Evolutionary conservation across 1,140 invertebrate species (phyloP).

Genomic region (Ceratosolen fusciceps): DNA sequence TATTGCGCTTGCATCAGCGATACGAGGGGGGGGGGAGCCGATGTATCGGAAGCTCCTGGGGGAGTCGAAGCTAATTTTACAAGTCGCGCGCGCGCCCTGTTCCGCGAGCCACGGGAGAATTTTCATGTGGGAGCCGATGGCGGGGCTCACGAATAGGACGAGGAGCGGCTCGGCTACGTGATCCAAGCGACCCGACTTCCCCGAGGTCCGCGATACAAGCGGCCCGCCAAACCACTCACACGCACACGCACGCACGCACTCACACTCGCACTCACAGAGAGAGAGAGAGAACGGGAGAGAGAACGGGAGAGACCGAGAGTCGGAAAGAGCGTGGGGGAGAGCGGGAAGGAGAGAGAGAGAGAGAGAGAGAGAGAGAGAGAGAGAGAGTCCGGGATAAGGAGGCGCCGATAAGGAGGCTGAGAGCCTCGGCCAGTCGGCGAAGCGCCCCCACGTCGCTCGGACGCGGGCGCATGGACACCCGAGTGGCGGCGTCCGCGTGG

Average conservation of each 20-base stretch:
- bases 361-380: not conserved
- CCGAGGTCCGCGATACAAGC: not conserved
- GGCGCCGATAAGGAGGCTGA: not conserved
- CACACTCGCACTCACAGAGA: too few species aligned
- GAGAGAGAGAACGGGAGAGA: not conserved
- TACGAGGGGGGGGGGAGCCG: not conserved
- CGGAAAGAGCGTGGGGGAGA: conserved; percentile 17
- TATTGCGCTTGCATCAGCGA: not conserved
- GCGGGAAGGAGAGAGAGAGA: conserved; percentile 21
- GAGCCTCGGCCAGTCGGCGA: conserved; percentile 33
- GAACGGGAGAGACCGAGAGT: not conserved
- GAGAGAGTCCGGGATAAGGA: not conserved
- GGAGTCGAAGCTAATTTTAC: not conserved
- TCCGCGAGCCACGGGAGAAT: not conserved
- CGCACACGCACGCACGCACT: too few species aligned
- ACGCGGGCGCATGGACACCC: conserved; percentile 16
- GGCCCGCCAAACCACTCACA: conserved; percentile 31
- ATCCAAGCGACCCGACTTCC: not conserved
- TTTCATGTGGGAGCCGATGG: not conserved
- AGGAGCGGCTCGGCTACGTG: not conserved
- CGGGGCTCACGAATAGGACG: not conserved
- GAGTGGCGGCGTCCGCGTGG: conserved; percentile 8
- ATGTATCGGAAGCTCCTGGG: not conserved
- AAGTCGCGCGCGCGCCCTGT: not conserved
- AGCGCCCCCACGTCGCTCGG: conserved; percentile 29